Percentiles rank a stretch among this genome's conserved stretches.
Evolutionary conservation across 2,113 vertebrate genomes (phyloP).

Genomic region (Rhinopomastus cyanomelas): DNA sequence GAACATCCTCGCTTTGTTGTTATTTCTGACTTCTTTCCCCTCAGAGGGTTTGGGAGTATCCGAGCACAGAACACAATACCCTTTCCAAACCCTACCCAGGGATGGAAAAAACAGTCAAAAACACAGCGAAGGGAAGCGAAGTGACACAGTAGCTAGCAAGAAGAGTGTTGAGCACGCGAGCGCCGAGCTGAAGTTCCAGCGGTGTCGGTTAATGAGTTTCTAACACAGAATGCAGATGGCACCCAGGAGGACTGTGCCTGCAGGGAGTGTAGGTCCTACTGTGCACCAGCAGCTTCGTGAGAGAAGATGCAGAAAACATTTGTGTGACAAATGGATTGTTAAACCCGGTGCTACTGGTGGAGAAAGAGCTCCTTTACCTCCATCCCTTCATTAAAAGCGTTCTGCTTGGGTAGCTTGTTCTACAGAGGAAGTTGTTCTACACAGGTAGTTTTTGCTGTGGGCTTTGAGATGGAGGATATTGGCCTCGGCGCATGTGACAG

Average conservation of each 20-base stretch:
- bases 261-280: background rate
- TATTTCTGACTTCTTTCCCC: background rate
- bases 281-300: background rate
- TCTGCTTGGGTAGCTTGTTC: background rate
- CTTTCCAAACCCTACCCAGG: background rate
- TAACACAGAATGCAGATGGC: background rate
- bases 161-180: background rate
- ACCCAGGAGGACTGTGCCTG: background rate
- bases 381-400: conserved; percentile 8
- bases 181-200: background rate
- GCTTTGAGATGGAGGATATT: conserved; percentile 18
- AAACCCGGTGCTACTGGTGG: background rate
- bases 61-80: background rate
- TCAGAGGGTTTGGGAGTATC: background rate
- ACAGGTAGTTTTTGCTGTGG: background rate
- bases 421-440: background rate
- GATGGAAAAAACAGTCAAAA: background rate
- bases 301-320: conserved; percentile 1
- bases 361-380: background rate
- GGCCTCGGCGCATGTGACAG: background rate
- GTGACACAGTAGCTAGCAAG: background rate
- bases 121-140: background rate
- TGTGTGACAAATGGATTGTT: conserved; percentile 17
- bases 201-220: conserved; percentile 17
- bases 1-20: background rate